A percentile compares a stretch with the other conserved stretches of the same genome.
phyloP scores from a whole-genome alignment of 2,113 vertebrate species.

The Epinephelus moara region DNA sequence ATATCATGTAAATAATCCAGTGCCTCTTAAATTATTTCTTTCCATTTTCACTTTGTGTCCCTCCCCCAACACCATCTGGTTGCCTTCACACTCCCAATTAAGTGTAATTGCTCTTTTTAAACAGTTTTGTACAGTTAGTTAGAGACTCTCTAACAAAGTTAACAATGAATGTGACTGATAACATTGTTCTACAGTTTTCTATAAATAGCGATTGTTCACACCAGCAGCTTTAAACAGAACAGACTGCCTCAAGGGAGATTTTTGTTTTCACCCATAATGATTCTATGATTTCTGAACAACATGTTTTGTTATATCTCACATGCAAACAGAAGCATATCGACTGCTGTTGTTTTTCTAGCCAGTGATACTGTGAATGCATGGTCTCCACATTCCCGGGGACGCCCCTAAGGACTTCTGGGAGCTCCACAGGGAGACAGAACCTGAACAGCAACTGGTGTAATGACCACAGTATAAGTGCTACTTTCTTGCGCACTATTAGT shows the following conservation, averaged over 20 bases:
- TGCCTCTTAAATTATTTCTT: too few species aligned
- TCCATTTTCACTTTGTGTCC: too few species aligned
- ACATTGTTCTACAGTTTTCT: too few species aligned
- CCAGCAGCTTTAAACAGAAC: neutral
- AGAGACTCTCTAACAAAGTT: too few species aligned
- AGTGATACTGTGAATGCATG: neutral
- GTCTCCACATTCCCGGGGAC: neutral
- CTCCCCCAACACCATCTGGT: too few species aligned
- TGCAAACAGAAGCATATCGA: too few species aligned
- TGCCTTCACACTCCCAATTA: too few species aligned
- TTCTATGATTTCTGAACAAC: neutral
- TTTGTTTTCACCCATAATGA: slow-evolving; percentile 4
- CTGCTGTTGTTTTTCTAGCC: neutral
- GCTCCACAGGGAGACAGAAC: neutral
- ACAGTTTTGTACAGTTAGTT: too few species aligned
- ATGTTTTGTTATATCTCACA: slow-evolving; percentile 3
- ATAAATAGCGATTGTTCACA: neutral
- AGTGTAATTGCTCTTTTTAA: too few species aligned
- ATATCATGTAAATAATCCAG: too few species aligned
- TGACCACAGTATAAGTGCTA: slow-evolving; percentile 5
- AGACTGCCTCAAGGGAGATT: neutral
- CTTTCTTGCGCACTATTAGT: slow-evolving; percentile 2
- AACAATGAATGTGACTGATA: too few species aligned
- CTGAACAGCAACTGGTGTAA: slow-evolving; percentile 6
- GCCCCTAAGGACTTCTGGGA: neutral